These are phyloP conservation scores for Acanthurus lineatus DNA, from an alignment of 2,797 vertebrate genomes.

Conservation along the genomic window DNA sequence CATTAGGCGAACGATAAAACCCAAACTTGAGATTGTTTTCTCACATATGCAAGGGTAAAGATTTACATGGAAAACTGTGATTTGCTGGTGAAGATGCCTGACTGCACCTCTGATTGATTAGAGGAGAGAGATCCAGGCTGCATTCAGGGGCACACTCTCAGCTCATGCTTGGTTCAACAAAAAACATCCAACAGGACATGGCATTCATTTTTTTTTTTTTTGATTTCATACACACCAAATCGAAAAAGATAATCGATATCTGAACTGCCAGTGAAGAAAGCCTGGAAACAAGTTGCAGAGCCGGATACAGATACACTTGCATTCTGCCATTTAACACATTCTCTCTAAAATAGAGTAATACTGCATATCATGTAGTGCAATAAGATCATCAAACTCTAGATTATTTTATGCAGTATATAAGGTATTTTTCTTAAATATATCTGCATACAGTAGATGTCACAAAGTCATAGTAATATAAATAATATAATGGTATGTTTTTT, in stretches of 20 bases:
- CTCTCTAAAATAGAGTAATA: too few species aligned
- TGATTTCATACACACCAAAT: conserved; percentile 6
- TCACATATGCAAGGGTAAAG: conserved; percentile 11
- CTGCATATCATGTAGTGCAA: neutral
- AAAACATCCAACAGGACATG: conserved; percentile 15
- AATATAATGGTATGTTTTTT: too few species aligned
- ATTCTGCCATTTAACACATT: conserved; percentile 2
- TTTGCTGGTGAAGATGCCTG: conserved; percentile 35
- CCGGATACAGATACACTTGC: conserved; percentile 4
- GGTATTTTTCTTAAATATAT: neutral
- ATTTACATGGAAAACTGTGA: conserved; percentile 39
- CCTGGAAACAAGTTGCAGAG: neutral
- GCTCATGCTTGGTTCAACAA: neutral
- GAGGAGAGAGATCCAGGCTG: conserved; percentile 20
- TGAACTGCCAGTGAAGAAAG: conserved; percentile 19
- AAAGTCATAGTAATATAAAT: too few species aligned
- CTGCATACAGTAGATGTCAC: neutral
- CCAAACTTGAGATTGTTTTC: conserved; percentile 8
- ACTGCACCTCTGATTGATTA: conserved; percentile 53
- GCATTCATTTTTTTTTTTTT: neutral
- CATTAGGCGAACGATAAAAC: conserved; percentile 30
- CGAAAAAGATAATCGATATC: conserved; percentile 8
- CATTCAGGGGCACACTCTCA: conserved; percentile 16
- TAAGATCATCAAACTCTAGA: neutral
- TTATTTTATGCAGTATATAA: neutral